These are phyloP conservation scores for Lagria hirta DNA, from an alignment of 2,888 invertebrate genomes.

Conservation along the genomic window DNA sequence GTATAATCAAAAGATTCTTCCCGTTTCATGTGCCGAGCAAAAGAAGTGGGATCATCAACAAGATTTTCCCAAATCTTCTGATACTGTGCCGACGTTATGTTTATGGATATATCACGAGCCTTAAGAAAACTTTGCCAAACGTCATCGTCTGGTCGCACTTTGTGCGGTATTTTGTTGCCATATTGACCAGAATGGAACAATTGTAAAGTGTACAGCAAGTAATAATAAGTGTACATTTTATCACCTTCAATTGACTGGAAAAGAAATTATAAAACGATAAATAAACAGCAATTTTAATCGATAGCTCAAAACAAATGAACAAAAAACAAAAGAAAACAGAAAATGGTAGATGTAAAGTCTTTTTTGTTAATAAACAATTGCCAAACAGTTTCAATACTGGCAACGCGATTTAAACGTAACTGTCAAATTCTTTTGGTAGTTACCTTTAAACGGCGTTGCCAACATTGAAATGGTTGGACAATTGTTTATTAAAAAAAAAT, in stretches of 20 bases:
- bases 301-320: too few species aligned
- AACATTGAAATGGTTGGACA: too few species aligned
- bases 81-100: slow-evolving; percentile 54
- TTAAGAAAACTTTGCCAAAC: slow-evolving; percentile 56
- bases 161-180: slow-evolving; percentile 52
- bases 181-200: slow-evolving; percentile 52
- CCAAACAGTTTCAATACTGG: too few species aligned
- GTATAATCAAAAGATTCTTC: slow-evolving; percentile 30
- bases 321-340: too few species aligned
- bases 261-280: too few species aligned
- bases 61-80: slow-evolving; percentile 56
- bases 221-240: slow-evolving; percentile 58
- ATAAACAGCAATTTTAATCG: too few species aligned
- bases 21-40: slow-evolving; percentile 41
- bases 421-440: too few species aligned
- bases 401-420: too few species aligned
- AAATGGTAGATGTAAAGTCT: too few species aligned
- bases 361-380: too few species aligned
- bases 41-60: slow-evolving; percentile 47
- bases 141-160: slow-evolving; percentile 52
- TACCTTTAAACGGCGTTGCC: too few species aligned
- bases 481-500: too few species aligned
- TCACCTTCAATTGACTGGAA: slow-evolving; percentile 55
- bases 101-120: slow-evolving; percentile 50
- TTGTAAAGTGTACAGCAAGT: slow-evolving; percentile 58